A percentile compares a stretch with the other conserved stretches of the same genome.
phyloP scores from a whole-genome alignment of 2,888 invertebrate genomes.

The Dynastes hyllus region DNA sequence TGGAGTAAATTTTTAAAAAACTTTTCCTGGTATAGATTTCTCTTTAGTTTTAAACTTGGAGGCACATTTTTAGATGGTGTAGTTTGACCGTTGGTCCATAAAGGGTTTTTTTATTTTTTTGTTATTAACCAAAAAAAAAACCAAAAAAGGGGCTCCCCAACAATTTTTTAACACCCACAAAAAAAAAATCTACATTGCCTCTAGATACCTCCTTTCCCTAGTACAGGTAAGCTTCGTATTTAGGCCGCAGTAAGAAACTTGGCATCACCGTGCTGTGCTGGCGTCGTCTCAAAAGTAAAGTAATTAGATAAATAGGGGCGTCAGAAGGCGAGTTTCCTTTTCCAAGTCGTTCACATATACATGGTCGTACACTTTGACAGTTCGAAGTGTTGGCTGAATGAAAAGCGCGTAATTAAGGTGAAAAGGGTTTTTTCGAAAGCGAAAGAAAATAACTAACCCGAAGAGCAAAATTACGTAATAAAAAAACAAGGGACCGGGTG shows the following conservation, averaged over 20 bases:
- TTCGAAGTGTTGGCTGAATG: conserved; percentile 8
- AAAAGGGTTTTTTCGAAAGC: conserved; percentile 21
- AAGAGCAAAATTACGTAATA: conserved; percentile 24
- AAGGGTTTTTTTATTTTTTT: too few relatives aligned
- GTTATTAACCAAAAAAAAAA: too few relatives aligned
- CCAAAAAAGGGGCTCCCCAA: too few relatives aligned
- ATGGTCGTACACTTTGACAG: background rate
- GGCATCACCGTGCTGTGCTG: background rate
- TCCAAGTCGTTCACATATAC: background rate
- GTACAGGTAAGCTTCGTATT: background rate
- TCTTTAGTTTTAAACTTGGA: too few relatives aligned
- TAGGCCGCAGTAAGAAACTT: conserved; percentile 10
- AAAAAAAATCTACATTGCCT: background rate
- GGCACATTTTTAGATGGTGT: too few relatives aligned
- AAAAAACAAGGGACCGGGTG: conserved; percentile 16
- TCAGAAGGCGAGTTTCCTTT: conserved; percentile 4
- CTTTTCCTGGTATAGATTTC: too few relatives aligned
- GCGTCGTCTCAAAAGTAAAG: conserved; percentile 9
- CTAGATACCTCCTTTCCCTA: background rate
- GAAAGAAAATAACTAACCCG: background rate
- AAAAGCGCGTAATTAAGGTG: conserved; percentile 17
- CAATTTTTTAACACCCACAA: too few relatives aligned
- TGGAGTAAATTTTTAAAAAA: too few relatives aligned
- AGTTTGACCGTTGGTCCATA: too few relatives aligned
- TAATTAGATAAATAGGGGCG: conserved; percentile 32